phyloP scores from a whole-genome alignment of 2,113 vertebrate genomes.

The Cyprinodon tularosa region DNA sequence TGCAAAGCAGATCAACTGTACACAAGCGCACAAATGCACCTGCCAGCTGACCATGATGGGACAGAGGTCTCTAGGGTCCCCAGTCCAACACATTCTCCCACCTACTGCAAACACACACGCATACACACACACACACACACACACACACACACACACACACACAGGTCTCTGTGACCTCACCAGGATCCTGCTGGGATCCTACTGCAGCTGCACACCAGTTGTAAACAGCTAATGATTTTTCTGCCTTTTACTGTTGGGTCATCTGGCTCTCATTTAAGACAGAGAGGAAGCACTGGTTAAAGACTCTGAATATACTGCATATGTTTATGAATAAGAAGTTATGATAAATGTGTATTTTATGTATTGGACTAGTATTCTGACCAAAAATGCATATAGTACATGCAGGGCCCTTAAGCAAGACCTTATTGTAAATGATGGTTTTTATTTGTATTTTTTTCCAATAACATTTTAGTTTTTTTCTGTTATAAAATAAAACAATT shows the following conservation, averaged over 20 bases:
- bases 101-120: slow-evolving; percentile 13
- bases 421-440: no score
- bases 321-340: slow-evolving; percentile 3
- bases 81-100: slow-evolving; percentile 17
- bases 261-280: slow-evolving; percentile 66
- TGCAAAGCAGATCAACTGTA: slow-evolving; percentile 52
- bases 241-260: slow-evolving; percentile 47
- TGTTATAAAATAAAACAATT: no score
- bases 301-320: slow-evolving; percentile 15
- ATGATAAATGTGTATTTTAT: background rate
- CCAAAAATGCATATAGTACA: no score
- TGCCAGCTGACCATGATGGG: slow-evolving; percentile 53
- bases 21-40: slow-evolving; percentile 42
- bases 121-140: slow-evolving; percentile 25
- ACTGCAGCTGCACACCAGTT: slow-evolving; percentile 37
- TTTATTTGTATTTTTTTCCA: no score
- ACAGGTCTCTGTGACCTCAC: slow-evolving; percentile 37
- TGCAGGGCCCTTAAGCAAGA: no score
- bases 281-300: background rate
- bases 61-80: slow-evolving; percentile 29
- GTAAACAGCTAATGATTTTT: slow-evolving; percentile 45
- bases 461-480: no score
- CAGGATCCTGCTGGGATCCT: slow-evolving; percentile 34
- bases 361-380: background rate
- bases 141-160: slow-evolving; percentile 25